These are phyloP conservation scores for Drosophila subquinaria DNA, from an alignment of 2,888 invertebrate species.

Conservation along the genomic window DNA sequence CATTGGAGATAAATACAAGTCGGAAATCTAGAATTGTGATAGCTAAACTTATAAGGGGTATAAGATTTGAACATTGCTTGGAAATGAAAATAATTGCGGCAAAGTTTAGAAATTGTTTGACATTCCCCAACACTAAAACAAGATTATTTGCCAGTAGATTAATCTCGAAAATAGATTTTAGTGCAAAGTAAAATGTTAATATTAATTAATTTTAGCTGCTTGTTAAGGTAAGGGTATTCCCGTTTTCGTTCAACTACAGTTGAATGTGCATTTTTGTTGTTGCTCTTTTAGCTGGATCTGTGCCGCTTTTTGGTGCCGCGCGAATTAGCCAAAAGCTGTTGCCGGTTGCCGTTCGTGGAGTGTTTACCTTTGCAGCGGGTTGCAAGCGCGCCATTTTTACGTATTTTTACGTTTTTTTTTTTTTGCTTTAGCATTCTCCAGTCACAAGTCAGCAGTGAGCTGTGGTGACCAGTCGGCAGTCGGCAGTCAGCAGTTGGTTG, in stretches of 20 bases:
- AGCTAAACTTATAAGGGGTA: too few species aligned
- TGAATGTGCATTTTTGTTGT: constrained; percentile 6
- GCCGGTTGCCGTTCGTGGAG: constrained; percentile 55
- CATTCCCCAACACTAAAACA: not conserved
- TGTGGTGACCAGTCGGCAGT: constrained; percentile 17
- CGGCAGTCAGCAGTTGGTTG: constrained; percentile 12
- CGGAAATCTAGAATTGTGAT: too few species aligned
- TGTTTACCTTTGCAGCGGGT: constrained; percentile 74
- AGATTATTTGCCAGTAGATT: not conserved
- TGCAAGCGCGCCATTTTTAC: constrained; percentile 72
- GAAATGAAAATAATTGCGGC: not conserved
- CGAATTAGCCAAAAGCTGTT: constrained; percentile 77
- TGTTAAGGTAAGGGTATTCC: not conserved
- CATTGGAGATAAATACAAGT: too few species aligned
- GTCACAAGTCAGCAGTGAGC: constrained; percentile 22
- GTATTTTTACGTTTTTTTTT: constrained; percentile 13
- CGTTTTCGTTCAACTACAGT: not conserved
- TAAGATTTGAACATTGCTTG: too few species aligned
- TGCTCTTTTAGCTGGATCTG: constrained; percentile 10
- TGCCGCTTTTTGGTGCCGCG: constrained; percentile 57
- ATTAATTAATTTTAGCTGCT: not conserved
- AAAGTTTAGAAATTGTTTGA: not conserved
- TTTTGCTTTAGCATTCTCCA: constrained; percentile 31
- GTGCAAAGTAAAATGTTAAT: too few species aligned
- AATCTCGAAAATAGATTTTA: fast-evolving